Percentiles rank a stretch among this genome's conserved stretches.
Evolutionary conservation across 2,113 vertebrate genomes (phyloP).

Genomic region (Aspiorhynchus laticeps): DNA sequence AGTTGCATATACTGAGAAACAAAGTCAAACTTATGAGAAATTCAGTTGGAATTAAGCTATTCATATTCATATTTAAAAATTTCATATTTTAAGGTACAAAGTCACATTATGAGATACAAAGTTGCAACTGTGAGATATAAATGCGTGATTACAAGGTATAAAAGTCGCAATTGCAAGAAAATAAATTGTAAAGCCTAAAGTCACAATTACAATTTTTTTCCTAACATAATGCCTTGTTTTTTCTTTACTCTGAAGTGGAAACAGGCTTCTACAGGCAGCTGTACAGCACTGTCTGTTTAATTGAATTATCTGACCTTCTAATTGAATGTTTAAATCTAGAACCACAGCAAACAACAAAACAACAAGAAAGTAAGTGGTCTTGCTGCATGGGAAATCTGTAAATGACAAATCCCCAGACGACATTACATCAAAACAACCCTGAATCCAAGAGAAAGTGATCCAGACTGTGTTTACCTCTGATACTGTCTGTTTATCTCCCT

Average conservation of each 20-base stretch:
- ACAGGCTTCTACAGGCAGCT: too few relatives aligned
- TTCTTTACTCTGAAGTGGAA: neutral
- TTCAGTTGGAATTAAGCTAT: too few relatives aligned
- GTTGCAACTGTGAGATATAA: too few relatives aligned
- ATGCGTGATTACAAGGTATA: too few relatives aligned
- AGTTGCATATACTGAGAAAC: too few relatives aligned
- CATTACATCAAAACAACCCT: slow-evolving; percentile 24
- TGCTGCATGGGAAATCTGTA: slow-evolving; percentile 21
- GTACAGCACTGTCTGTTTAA: neutral
- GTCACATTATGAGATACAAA: too few relatives aligned
- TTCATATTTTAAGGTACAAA: too few relatives aligned
- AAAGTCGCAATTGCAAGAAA: too few relatives aligned
- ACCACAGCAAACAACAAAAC: neutral
- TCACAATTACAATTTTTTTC: too few relatives aligned
- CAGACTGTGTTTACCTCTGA: slow-evolving; percentile 43
- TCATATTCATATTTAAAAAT: too few relatives aligned
- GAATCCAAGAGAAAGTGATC: slow-evolving; percentile 33
- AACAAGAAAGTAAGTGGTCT: neutral
- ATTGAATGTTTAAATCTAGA: slow-evolving; percentile 25
- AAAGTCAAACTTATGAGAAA: too few relatives aligned
- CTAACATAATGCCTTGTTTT: neutral
- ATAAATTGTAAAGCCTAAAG: too few relatives aligned
- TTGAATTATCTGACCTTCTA: neutral
- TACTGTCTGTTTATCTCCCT: slow-evolving; percentile 46
- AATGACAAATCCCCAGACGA: slow-evolving; percentile 48